These are phyloP conservation scores for Agrypnus murinus DNA, from an alignment of 2,888 invertebrate genomes.

Conservation along the genomic window DNA sequence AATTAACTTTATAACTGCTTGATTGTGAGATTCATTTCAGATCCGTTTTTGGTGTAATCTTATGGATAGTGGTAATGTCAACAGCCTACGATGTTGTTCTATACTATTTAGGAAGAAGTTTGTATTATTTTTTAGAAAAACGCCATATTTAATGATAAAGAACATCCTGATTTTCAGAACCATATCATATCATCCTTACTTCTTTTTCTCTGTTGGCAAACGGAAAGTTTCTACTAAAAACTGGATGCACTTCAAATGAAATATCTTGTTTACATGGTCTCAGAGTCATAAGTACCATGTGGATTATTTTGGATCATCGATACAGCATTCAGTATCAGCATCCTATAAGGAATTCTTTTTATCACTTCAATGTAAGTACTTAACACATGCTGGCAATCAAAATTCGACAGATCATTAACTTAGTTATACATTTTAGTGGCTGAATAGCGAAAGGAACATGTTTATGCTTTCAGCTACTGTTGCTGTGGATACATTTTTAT, in stretches of 20 bases:
- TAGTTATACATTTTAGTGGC: conserved; percentile 64
- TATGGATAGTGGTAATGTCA: conserved; percentile 39
- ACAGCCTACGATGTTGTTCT: conserved; percentile 48
- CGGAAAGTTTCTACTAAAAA: conserved; percentile 39
- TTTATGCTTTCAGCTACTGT: conserved; percentile 64
- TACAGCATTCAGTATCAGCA: conserved; percentile 20
- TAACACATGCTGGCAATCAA: no score
- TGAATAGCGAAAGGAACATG: conserved; percentile 61
- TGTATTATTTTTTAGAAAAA: conserved; percentile 18
- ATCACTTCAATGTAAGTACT: neutral
- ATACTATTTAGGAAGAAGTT: conserved; percentile 31
- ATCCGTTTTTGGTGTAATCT: conserved; percentile 40
- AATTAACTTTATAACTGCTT: no score
- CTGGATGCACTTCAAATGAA: conserved; percentile 40
- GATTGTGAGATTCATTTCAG: conserved; percentile 51
- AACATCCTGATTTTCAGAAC: conserved; percentile 51
- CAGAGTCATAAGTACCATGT: conserved; percentile 53
- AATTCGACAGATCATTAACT: no score
- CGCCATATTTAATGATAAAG: no score
- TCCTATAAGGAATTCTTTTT: conserved; percentile 12
- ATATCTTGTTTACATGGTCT: conserved; percentile 54
- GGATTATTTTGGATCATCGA: conserved; percentile 55
- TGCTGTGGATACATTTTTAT: conserved; percentile 68
- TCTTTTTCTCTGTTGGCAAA: conserved; percentile 53
- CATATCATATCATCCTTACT: conserved; percentile 38